Percentiles rank a stretch among this genome's conserved stretches.
phyloP scores from a whole-genome alignment of 2,888 invertebrate species.

The Chelonus formosanus region DNA sequence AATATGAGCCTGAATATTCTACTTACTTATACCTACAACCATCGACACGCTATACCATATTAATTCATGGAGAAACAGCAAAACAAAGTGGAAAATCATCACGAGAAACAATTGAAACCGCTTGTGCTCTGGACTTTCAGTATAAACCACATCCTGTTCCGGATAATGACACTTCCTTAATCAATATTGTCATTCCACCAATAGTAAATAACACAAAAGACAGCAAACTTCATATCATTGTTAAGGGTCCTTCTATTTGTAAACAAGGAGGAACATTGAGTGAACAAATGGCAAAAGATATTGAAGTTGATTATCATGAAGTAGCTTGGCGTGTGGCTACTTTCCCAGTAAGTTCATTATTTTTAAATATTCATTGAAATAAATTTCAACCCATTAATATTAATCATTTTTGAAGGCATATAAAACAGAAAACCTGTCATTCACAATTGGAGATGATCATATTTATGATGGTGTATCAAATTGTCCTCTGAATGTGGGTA shows the following conservation, averaged over 20 bases:
- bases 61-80: constrained; percentile 33
- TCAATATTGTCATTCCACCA: constrained; percentile 44
- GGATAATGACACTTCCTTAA: constrained; percentile 30
- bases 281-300: constrained; percentile 4
- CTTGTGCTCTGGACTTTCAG: constrained; percentile 36
- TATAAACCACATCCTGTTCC: constrained; percentile 20
- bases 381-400: no score
- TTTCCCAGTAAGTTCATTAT: constrained; percentile 36
- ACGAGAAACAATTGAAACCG: constrained; percentile 27
- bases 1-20: constrained; percentile 38
- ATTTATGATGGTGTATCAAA: constrained; percentile 36
- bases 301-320: constrained; percentile 27
- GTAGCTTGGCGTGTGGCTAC: constrained; percentile 39
- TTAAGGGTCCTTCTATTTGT: constrained; percentile 42
- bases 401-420: constrained; percentile 32
- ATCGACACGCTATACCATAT: constrained; percentile 42
- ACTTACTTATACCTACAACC: constrained; percentile 39
- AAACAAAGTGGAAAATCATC: neutral
- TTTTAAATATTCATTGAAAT: no score
- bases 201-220: constrained; percentile 41
- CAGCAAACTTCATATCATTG: constrained; percentile 39
- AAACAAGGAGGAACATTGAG: constrained; percentile 13
- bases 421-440: constrained; percentile 30
- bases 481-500: constrained; percentile 36
- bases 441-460: constrained; percentile 45